Evolutionary conservation across 64 coral and sea anemone species (phyloP).

Genomic region (Hydrozoanthus tunicans): DNA sequence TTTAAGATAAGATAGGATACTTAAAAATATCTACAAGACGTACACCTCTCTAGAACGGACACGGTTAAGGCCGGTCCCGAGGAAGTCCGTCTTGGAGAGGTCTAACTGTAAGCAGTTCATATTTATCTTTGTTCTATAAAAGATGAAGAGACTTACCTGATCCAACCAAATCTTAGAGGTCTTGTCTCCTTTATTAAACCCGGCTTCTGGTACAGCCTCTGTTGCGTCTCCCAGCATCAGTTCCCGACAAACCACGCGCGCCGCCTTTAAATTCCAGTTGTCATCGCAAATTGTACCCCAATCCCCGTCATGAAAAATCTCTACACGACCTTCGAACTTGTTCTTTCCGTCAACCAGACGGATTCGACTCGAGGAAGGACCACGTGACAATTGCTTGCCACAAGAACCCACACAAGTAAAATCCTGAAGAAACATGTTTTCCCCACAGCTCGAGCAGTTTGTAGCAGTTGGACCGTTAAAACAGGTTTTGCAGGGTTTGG

Average conservation of each 20-base stretch:
- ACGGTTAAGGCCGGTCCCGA: no score
- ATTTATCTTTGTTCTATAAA: background rate
- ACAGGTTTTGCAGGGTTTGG: slow-evolving; percentile 48
- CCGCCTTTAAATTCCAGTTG: slow-evolving; percentile 37
- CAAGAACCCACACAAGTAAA: slow-evolving; percentile 15
- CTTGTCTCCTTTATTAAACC: background rate
- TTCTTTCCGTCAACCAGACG: slow-evolving; percentile 12
- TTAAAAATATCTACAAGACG: no score
- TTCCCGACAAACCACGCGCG: slow-evolving; percentile 45
- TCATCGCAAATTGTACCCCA: slow-evolving; percentile 56
- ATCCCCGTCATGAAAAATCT: slow-evolving; percentile 38
- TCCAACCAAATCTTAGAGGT: slow-evolving; percentile 23
- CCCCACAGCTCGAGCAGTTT: slow-evolving; percentile 34
- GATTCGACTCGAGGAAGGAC: background rate
- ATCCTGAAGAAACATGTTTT: slow-evolving; percentile 3
- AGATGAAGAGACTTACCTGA: background rate
- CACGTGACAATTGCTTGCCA: slow-evolving; percentile 19
- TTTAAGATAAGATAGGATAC: no score
- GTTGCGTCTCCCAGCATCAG: slow-evolving; percentile 36
- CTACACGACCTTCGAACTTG: slow-evolving; percentile 42
- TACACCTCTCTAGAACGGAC: no score
- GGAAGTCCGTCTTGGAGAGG: no score
- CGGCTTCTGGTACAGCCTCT: background rate
- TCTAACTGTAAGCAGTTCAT: background rate
- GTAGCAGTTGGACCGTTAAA: slow-evolving; percentile 28